Base-by-base conservation (phyloP, 2,113 vertebrate species). In the Daboia siamensis region DNA sequence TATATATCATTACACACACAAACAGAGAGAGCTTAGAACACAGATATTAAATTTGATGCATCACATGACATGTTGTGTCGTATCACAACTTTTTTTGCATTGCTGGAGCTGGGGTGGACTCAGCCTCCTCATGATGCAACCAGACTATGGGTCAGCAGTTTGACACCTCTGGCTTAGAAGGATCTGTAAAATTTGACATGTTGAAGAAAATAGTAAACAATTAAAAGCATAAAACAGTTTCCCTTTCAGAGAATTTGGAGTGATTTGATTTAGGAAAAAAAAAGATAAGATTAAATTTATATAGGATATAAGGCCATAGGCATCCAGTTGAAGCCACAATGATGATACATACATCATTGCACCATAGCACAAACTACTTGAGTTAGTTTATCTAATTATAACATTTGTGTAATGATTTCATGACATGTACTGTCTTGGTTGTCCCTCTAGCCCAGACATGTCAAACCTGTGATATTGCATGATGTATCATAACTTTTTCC, bases 401-500 rank as follows among this genome's bases (percentile, higher is more conserved):
- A 33, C 29, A 74, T 33, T 33, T 74, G n/a, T 74, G 64, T n/a
- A 74, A 74, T 17, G 29, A 33, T n/a, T 74, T 74, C 64, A 74
- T 74, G 64, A 74, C 13, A 74, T 17, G 12, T 5, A n/a, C 13
- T 29, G n/a, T n/a, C 4, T 74, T 13, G 5, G 0, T 69, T n/a
- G 11, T 69, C 29, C 1, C 24, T 29, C 11, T 69, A 33, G 64
- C 64, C 29, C 48, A 51, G 48, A 51, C 48, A 51, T 51, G 48
- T 51, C 48, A 51, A 51, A 51, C 48, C 9, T 1, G 0, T 9
- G 8, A 51, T 1, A 9, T 51, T 8, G 8, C 8, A 0, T 1
- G 48, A 51, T 1, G 48, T 51, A 51, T 51, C 8, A 1, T 8
- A 51, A 51, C 48, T 1, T 51, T 51, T 51, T 1, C 7, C 48